Evolutionary conservation across 1,140 invertebrate species (phyloP), one percentile per base, ranked within the genome.

Genomic region (Drosophila funebris): DNA sequence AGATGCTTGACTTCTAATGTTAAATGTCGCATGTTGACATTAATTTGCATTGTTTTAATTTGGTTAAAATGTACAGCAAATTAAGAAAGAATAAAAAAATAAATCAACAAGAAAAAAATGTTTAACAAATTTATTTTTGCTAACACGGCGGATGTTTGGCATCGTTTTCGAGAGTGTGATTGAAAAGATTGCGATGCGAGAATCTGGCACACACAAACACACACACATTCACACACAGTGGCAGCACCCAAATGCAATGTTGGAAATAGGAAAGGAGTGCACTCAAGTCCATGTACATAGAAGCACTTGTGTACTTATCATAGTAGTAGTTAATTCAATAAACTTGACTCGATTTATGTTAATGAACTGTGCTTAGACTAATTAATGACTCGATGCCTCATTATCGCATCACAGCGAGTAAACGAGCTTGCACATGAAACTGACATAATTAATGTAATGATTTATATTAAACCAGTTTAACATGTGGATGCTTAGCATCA

Each of bases 11-110:
- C 83, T 87, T 72, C 64, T 82, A 78, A 77, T 77, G 67, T 63
- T 57, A 76, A 79, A 85, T 75, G 74, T 64, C 46, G 46, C 67
- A 63, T 77, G 73, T 64, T 76, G 82, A 88, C 78, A 88, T 87
- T 88, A 82, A 85, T 85, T 87, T 85, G 75, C 83, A 88, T 87
- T 87, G 82, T 85, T 76, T 73, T 71, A 73, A 52, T 67, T 67
- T 58, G 61, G 27, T 52, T 52, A 56, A 64, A 48, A 43, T 43
- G 52, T 14, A 27, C 9, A 54, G 33, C 36, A 37, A 22, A 46
- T 27, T 27, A 39, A 41, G 3, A 56, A 31, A 20, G n/a, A 31
- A 39, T 16, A 13, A 27, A 36, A 43, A 41, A 52, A 16, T 33
- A 41, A 50, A 13, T 14, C 36, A 14, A 43, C n/a, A n/a, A n/a